phyloP scores from a whole-genome alignment of 2,797 vertebrate genomes.

The Apogon talboti region DNA sequence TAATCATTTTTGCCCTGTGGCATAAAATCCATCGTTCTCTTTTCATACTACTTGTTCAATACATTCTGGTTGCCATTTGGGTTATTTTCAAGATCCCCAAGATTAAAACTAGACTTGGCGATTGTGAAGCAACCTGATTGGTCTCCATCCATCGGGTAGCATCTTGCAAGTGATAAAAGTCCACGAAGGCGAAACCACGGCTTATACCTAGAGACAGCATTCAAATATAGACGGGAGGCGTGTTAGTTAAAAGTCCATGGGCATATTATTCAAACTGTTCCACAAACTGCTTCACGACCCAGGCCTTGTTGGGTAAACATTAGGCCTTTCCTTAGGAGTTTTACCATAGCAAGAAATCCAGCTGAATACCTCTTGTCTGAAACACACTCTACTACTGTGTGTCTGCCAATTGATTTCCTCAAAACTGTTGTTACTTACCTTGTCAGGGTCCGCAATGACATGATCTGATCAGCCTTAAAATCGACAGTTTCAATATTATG shows the following conservation, averaged over 20 bases:
- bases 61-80: conserved; percentile 80
- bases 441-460: conserved; percentile 42
- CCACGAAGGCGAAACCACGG: conserved; percentile 99
- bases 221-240: conserved; percentile 99
- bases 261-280: conserved; percentile 96
- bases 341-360: conserved; percentile 97
- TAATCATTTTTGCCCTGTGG: conserved; percentile 34
- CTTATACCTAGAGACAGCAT: conserved; percentile 99
- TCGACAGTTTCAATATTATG: conserved; percentile 43
- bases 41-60: conserved; percentile 59
- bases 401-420: conserved; percentile 84
- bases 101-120: conserved; percentile 99
- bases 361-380: conserved; percentile 74
- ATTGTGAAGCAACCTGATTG: conserved; percentile 99
- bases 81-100: conserved; percentile 86
- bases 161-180: conserved; percentile 99
- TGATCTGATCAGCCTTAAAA: conserved; percentile 53
- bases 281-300: conserved; percentile 98
- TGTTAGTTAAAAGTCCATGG: conserved; percentile 99
- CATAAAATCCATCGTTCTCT: conserved; percentile 41
- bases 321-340: conserved; percentile 89
- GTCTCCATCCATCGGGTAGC: conserved; percentile 99
- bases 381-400: conserved; percentile 72
- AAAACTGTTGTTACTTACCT: conserved; percentile 80
- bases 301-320: conserved; percentile 92